Evolutionary conservation across 2,797 vertebrate genomes (phyloP), one percentile per base, ranked within the genome.

Genomic region (Fistularia commersonii): DNA sequence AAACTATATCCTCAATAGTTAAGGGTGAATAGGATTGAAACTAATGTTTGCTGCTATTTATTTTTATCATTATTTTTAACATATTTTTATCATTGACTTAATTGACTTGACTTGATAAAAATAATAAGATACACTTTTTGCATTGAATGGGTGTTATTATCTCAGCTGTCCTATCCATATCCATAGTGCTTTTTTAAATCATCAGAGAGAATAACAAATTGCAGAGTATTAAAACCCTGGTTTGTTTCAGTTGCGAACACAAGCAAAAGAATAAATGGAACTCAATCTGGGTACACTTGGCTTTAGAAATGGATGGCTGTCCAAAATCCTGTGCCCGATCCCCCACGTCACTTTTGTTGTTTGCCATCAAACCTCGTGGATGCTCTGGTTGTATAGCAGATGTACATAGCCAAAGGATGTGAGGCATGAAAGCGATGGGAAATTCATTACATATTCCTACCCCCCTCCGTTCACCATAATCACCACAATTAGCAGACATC

Each of bases 401-500:
- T 84, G 83, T 79, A 79, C 78, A 77, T 48, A 74, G 81, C 79
- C 77, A 78, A 87, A 86, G 81, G 83, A 85, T 84, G 84, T 63
- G 67, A 82, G 72, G 81, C 84, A 80, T 86, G 79, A 86, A 87
- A 84, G 87, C 87, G 79, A 86, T 83, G 79, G 81, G 87, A 87
- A 89, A 88, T 85, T 85, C 87, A 89, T 89, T 88, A 83, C 83
- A 82, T 85, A 86, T 89, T 84, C 86, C 80, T 78, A 83, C 86
- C 86, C 83, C 85, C 87, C 86, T 90, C 83, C 63, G 81, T 69
- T 87, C 69, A 7, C 84, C 80, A 88, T 89, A 90, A 91, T 90
- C 85, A 90, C 85, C 86, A 88, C 87, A 90, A 89, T 91, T 90
- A 90, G 82, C 84, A 88, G 86, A 89, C 90, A 91, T 89, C 90